Percentiles rank a stretch among this genome's conserved stretches.
Conservation (phyloP, 2,113 vertebrate genomes). For the Coptodon rendalli region DNA sequence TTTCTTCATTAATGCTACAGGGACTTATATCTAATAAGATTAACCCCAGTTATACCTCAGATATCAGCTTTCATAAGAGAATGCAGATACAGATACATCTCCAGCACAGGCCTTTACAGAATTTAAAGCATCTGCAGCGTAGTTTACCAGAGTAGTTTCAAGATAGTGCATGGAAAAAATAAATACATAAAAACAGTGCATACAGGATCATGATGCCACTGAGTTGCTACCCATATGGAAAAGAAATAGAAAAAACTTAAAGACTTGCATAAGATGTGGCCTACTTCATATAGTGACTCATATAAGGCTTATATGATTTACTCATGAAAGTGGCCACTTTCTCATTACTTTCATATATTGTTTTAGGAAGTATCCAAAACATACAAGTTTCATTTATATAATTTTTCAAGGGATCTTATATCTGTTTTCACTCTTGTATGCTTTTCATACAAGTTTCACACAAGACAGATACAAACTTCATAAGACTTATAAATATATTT, state of each 20-base stretch:
- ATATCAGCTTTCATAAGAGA: not conserved
- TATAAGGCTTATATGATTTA: fast-evolving
- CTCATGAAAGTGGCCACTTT: not conserved
- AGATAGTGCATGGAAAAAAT: not conserved
- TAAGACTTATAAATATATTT: fast-evolving
- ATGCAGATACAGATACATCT: not conserved
- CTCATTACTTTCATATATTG: not conserved
- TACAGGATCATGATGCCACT: not conserved
- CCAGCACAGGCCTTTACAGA: not conserved
- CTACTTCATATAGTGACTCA: not conserved
- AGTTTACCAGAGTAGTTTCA: not conserved
- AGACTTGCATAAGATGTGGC: not conserved
- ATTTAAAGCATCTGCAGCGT: not conserved
- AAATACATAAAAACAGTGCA: not conserved
- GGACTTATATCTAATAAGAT: not conserved
- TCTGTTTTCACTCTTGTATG: not conserved
- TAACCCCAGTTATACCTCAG: not conserved
- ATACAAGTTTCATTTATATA: not conserved
- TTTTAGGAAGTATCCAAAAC: fast-evolving
- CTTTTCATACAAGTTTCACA: no score
- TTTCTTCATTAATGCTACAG: not conserved
- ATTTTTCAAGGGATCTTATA: not conserved
- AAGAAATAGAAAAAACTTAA: not conserved
- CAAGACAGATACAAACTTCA: no score
- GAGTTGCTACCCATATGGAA: not conserved